A percentile compares a stretch with the other conserved stretches of the same genome.
Evolutionary conservation across 2,797 vertebrate species (phyloP).

Genomic region (Myripristis murdjan): DNA sequence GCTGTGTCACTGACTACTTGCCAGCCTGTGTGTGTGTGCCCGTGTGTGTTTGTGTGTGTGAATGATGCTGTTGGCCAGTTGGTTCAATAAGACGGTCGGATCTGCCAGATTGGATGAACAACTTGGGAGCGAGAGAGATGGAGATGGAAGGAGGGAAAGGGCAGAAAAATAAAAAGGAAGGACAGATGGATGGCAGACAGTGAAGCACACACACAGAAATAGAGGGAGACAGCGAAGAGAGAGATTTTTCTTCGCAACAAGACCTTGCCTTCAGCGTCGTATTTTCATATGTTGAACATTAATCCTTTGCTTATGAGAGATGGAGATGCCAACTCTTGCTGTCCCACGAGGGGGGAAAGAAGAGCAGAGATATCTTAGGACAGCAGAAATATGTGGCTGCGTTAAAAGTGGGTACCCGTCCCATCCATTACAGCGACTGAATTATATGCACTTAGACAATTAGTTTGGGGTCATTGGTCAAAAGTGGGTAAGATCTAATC

Average conservation of each 20-base stretch:
- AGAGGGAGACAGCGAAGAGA: slow-evolving; percentile 27
- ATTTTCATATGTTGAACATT: slow-evolving; percentile 71
- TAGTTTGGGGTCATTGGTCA: slow-evolving; percentile 36
- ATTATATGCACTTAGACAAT: slow-evolving; percentile 49
- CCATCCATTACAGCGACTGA: slow-evolving; percentile 46
- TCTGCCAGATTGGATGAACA: too few relatives aligned
- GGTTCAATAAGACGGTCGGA: too few relatives aligned
- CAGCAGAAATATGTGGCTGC: slow-evolving; percentile 41
- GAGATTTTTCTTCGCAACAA: slow-evolving; percentile 27
- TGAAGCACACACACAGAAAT: too few relatives aligned
- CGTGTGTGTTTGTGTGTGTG: background rate
- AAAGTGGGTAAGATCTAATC: slow-evolving; percentile 36
- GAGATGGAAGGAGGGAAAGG: slow-evolving; percentile 10
- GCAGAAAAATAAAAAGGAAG: slow-evolving; percentile 25
- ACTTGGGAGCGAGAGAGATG: background rate
- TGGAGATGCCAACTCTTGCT: slow-evolving; percentile 59
- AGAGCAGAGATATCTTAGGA: slow-evolving; percentile 43
- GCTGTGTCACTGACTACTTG: too few relatives aligned
- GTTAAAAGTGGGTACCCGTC: slow-evolving; percentile 44
- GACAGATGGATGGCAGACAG: slow-evolving; percentile 18
- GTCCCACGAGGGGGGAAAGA: slow-evolving; percentile 50
- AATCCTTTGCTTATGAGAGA: slow-evolving; percentile 78
- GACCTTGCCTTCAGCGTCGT: slow-evolving; percentile 55
- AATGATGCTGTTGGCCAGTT: too few relatives aligned
- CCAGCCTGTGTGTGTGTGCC: background rate